These are phyloP conservation scores for Watsonalla cultraria DNA, from an alignment of 2,888 invertebrate genomes.

Conservation along the genomic window DNA sequence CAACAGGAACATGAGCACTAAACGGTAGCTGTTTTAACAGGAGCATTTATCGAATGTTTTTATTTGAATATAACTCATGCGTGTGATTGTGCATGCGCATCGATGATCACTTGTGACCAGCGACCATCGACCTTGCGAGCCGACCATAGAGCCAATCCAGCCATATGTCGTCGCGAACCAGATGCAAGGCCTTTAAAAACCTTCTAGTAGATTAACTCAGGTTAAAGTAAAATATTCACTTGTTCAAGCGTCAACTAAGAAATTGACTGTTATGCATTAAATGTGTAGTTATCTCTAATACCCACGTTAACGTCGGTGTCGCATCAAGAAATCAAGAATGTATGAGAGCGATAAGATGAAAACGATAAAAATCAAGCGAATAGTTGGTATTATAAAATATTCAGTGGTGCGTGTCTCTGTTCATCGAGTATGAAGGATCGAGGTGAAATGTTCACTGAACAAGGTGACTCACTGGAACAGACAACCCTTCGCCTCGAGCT, in stretches of 20 bases:
- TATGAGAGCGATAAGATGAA: background rate
- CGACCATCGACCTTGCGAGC: constrained; percentile 7
- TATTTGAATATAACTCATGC: constrained; percentile 1
- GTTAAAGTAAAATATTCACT: too few relatives aligned
- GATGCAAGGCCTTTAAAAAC: background rate
- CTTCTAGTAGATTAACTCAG: too few relatives aligned
- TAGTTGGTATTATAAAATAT: constrained; percentile 12
- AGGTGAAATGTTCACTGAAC: constrained; percentile 46
- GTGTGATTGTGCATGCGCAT: constrained; percentile 35
- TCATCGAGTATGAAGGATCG: constrained; percentile 45
- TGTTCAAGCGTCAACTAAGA: too few relatives aligned
- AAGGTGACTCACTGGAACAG: constrained; percentile 30
- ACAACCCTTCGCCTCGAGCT: constrained; percentile 24
- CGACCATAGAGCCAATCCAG: background rate
- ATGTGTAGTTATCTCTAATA: too few relatives aligned
- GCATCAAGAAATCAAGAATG: background rate
- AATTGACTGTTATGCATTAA: too few relatives aligned
- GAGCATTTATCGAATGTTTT: too few relatives aligned
- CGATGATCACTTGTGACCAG: constrained; percentile 24
- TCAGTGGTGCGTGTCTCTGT: constrained; percentile 30
- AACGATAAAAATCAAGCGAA: background rate
- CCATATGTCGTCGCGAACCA: background rate
- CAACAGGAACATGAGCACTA: too few relatives aligned
- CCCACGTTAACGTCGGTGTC: too few relatives aligned
- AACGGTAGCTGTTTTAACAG: too few relatives aligned